Evolutionary conservation across 2,113 vertebrate species (phyloP).

Genomic region (Vicugna pacos): DNA sequence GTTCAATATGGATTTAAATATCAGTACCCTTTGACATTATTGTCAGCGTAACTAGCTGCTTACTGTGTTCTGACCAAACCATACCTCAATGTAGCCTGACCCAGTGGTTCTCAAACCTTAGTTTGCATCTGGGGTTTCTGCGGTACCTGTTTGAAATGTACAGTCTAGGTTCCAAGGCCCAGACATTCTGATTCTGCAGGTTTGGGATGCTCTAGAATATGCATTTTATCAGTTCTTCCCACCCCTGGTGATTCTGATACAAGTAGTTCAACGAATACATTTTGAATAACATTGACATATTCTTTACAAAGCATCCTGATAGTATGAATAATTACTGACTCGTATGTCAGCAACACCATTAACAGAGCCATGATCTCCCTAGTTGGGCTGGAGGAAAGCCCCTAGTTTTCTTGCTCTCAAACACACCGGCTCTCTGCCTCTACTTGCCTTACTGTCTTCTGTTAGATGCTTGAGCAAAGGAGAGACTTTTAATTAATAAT

Average conservation of each 20-base stretch:
- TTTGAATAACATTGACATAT: neutral
- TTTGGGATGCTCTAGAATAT: constrained; percentile 13
- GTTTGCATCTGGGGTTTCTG: constrained; percentile 24
- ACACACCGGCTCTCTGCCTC: neutral
- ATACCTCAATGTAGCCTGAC: neutral
- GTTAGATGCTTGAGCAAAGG: neutral
- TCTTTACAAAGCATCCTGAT: constrained; percentile 2
- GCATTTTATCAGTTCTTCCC: constrained; percentile 34
- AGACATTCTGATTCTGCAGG: constrained; percentile 44
- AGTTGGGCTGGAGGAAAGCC: neutral
- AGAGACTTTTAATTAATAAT: constrained; percentile 34
- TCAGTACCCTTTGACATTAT: neutral
- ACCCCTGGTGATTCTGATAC: neutral
- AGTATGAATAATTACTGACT: constrained; percentile 9
- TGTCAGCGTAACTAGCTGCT: neutral
- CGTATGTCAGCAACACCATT: neutral
- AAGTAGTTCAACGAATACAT: constrained; percentile 3
- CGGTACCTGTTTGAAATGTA: neutral
- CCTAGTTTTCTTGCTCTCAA: neutral
- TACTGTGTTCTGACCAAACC: constrained; percentile 15
- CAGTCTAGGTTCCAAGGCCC: neutral
- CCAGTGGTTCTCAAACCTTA: neutral
- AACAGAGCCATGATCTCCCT: neutral
- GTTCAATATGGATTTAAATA: neutral
- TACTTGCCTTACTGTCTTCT: neutral